Percentiles rank a stretch among this genome's conserved stretches.
These are phyloP conservation scores for Oxyscelio sp. DNA, from an alignment of 2,888 invertebrate species.

Conservation along the genomic window DNA sequence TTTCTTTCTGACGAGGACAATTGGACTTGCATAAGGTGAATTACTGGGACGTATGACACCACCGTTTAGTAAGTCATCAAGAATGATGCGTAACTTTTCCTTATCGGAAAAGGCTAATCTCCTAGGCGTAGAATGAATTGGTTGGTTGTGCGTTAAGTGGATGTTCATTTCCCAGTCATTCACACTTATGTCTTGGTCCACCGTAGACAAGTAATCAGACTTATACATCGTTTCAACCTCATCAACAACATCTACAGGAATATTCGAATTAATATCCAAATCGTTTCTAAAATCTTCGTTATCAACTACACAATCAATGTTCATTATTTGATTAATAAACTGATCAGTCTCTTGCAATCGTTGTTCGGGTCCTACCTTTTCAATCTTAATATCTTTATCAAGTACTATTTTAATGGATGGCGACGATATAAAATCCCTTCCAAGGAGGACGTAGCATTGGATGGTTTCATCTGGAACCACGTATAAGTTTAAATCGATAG, in stretches of 20 bases:
- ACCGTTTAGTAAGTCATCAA: slow-evolving; percentile 13
- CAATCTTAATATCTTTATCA: not conserved
- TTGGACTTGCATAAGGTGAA: not conserved
- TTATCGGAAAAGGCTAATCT: slow-evolving; percentile 36
- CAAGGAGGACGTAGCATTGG: not conserved
- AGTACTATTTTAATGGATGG: not conserved
- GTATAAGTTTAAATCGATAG: not conserved
- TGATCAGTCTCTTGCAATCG: not conserved
- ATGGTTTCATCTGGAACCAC: not conserved
- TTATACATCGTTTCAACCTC: not conserved
- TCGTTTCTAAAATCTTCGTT: too few relatives aligned
- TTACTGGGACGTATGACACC: not conserved
- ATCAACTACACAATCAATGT: too few relatives aligned
- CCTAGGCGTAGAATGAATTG: slow-evolving; percentile 20
- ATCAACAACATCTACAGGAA: not conserved
- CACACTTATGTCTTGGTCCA: not conserved
- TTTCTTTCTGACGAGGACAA: not conserved
- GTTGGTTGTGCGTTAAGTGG: slow-evolving; percentile 18
- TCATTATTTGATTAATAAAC: not conserved
- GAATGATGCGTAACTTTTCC: slow-evolving; percentile 22
- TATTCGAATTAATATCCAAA: not conserved
- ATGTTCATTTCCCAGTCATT: slow-evolving; percentile 28
- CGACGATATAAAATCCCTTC: not conserved
- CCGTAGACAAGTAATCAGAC: not conserved
- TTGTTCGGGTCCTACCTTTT: not conserved